Conservation (phyloP, 1,140 invertebrate genomes). For the Propsilocerus akamusi region DNA sequence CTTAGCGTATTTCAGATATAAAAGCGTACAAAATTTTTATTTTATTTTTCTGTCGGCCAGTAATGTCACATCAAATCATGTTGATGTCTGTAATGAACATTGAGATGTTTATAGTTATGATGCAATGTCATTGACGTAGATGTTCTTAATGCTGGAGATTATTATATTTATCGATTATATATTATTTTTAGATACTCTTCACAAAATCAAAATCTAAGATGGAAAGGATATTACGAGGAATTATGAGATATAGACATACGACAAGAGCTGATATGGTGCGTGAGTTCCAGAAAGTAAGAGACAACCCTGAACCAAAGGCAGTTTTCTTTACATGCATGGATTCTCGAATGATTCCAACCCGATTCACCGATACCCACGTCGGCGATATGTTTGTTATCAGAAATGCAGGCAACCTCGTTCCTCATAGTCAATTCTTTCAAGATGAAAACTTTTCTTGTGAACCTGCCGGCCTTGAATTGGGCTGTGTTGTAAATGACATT, state of each 20-base stretch:
- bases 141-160: too few relatives aligned
- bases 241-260: slow-evolving; percentile 69
- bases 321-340: slow-evolving; percentile 97
- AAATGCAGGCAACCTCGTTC: slow-evolving; percentile 87
- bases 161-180: too few relatives aligned
- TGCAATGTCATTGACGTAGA: too few relatives aligned
- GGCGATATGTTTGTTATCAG: slow-evolving; percentile 95
- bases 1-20: too few relatives aligned
- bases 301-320: slow-evolving; percentile 80
- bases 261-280: slow-evolving; percentile 70
- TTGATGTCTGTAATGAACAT: too few relatives aligned
- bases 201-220: slow-evolving; percentile 27
- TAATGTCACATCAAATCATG: too few relatives aligned
- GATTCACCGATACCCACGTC: slow-evolving; percentile 87
- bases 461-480: slow-evolving; percentile 83
- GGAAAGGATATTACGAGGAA: slow-evolving; percentile 71
- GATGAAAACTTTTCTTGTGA: slow-evolving; percentile 81
- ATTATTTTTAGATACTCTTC: too few relatives aligned
- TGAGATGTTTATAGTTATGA: too few relatives aligned
- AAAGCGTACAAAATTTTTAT: too few relatives aligned
- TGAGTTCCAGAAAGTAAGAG: slow-evolving; percentile 70
- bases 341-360: slow-evolving; percentile 85
- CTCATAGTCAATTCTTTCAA: slow-evolving; percentile 71
- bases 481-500: slow-evolving; percentile 84
- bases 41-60: too few relatives aligned